These are phyloP conservation scores for Martes martes DNA, from an alignment of 2,113 vertebrate species.

Conservation along the genomic window DNA sequence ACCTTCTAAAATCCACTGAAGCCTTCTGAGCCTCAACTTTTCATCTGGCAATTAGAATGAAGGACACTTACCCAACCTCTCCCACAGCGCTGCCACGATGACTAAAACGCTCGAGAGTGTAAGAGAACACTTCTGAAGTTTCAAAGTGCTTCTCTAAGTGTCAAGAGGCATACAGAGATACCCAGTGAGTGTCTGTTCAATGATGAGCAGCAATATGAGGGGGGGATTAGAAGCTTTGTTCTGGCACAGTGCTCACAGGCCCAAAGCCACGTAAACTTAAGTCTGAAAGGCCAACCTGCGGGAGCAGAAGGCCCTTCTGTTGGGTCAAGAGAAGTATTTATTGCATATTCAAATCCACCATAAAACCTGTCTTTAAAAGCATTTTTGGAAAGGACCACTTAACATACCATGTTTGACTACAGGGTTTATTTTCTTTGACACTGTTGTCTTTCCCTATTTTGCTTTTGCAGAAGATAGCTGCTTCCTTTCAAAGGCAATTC, in stretches of 20 bases:
- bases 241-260: background rate
- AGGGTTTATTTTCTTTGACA: background rate
- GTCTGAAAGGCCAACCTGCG: background rate
- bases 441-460: background rate
- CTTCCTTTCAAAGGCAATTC: background rate
- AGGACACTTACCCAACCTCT: background rate
- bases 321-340: background rate
- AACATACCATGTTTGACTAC: rapidly evolving
- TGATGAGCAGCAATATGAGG: rapidly evolving
- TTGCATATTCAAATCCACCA: background rate
- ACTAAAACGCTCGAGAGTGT: rapidly evolving
- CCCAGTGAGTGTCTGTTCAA: too few relatives aligned
- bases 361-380: background rate
- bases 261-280: background rate
- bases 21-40: background rate
- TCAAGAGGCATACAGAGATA: background rate
- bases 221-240: background rate
- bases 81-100: too few relatives aligned
- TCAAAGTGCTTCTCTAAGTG: background rate
- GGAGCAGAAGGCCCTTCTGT: background rate
- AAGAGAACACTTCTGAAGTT: background rate
- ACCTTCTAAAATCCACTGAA: background rate
- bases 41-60: background rate
- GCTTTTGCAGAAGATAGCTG: background rate
- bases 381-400: background rate